A percentile compares a stretch with the other conserved stretches of the same genome.
phyloP scores from a whole-genome alignment of 2,797 vertebrate species.

The Macropus fuliginosus region DNA sequence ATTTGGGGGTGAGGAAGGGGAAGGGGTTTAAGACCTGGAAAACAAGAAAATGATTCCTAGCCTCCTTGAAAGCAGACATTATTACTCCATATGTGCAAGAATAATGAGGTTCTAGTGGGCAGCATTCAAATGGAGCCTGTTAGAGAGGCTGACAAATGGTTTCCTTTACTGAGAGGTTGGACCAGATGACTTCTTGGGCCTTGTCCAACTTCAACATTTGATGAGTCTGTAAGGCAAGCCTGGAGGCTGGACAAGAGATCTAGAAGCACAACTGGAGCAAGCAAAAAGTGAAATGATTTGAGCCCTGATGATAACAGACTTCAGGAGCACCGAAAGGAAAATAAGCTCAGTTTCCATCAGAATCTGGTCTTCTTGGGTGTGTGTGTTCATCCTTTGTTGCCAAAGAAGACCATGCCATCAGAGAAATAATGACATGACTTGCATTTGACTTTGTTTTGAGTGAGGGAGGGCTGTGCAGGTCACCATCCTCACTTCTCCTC shows the following conservation, averaged over 20 bases:
- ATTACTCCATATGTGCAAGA: neutral
- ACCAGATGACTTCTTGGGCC: neutral
- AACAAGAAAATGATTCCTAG: neutral
- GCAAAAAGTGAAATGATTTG: constrained; percentile 5
- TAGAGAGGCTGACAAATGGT: neutral
- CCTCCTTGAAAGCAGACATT: neutral
- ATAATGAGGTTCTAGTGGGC: neutral
- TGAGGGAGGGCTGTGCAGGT: no score
- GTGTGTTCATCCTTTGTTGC: no score
- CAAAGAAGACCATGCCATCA: no score
- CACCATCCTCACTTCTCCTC: no score
- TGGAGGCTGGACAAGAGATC: neutral
- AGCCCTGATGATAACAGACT: neutral
- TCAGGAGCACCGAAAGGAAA: neutral
- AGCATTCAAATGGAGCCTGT: neutral
- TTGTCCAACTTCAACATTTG: neutral
- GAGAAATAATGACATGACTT: no score
- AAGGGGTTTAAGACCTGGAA: neutral
- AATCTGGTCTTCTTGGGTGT: neutral
- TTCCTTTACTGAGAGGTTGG: neutral
- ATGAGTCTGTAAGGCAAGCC: neutral
- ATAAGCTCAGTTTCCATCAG: neutral
- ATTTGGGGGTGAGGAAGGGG: neutral
- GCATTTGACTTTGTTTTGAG: no score
- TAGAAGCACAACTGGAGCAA: neutral